These are phyloP conservation scores for Paelopatides confundens DNA, from an alignment of 53 echinoderm and acorn worm genomes.

Conservation along the genomic window DNA sequence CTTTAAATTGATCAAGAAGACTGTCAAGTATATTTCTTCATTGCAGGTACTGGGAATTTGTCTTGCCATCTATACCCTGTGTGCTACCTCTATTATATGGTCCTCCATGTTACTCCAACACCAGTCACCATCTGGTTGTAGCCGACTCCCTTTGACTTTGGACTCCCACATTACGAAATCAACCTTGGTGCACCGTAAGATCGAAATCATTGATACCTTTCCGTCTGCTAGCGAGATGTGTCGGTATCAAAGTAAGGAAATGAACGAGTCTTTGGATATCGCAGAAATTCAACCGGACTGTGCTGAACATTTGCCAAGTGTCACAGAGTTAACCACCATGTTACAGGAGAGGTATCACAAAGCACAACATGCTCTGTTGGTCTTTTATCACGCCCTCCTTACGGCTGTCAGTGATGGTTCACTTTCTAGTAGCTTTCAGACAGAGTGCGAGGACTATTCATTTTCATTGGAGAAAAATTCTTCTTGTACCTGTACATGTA, in stretches of 20 bases:
- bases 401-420: slow-evolving; percentile 54
- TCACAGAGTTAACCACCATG: background rate
- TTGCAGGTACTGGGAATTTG: slow-evolving; percentile 79
- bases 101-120: slow-evolving; percentile 71
- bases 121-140: slow-evolving; percentile 48
- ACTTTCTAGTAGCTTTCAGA: background rate
- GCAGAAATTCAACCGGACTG: background rate
- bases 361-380: slow-evolving; percentile 59
- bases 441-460: background rate
- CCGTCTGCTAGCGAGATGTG: background rate
- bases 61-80: slow-evolving; percentile 76
- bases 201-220: background rate
- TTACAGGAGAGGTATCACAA: slow-evolving; percentile 11
- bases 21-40: background rate
- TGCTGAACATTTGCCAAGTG: background rate
- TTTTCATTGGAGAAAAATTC: background rate
- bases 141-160: slow-evolving; percentile 59
- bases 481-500: background rate
- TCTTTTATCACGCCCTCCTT: slow-evolving; percentile 81
- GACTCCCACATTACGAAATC: slow-evolving; percentile 74
- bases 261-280: background rate
- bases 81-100: slow-evolving; percentile 75
- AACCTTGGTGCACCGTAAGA: slow-evolving; percentile 52
- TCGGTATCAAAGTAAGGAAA: background rate
- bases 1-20: no score